Evolutionary conservation across 2,113 vertebrate species (phyloP), one percentile per base, ranked within the genome.

Genomic region (Podarcis cretensis): DNA sequence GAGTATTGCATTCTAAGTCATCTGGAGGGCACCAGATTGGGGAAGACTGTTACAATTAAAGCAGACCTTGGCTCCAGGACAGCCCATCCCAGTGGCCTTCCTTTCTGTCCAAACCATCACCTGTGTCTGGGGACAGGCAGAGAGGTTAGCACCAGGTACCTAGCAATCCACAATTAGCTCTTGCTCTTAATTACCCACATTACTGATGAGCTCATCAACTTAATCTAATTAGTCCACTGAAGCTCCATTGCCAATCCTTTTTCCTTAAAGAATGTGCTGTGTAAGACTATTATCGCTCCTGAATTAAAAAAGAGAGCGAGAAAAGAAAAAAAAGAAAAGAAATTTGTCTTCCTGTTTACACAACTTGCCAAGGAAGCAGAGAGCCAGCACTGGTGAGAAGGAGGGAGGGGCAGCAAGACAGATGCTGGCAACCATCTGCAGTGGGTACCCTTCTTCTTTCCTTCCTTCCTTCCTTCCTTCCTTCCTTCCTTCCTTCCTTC

Each of bases 201-300:
- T 94, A 92, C 91, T 83, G 89, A 93, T 86, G 94, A 93, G 92
- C 92, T 95, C 91, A 91, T 95, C 93, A 93, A 16, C 88, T 90
- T 92, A 88, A 90, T 87, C 92, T 92, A 93, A 95, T 93, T 89
- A 96, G 90, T 78, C 91, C 92, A 91, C 85, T 71, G n/a, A 90
- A 92, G 93, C 93, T 90, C 92, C 84, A 83, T 23, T 73, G 92
- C 93, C 81, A 90, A 90, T 87, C 94, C 89, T 90, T 91, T 93
- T 94, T 90, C 73, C 92, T 93, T 89, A 93, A 92, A 91, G 65
- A 77, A 89, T 3, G 83, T 0, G 1, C 89, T 35, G 1, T 1
- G 48, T 89, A 63, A 92, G 89, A 23, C 90, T 74, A 30, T 1
- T 85, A 91, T 77, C 81, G 91, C 78, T 90, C 87, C 2, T 7